Evolutionary conservation across 2,113 vertebrate species (phyloP).

Genomic region (Leuciscus idus): DNA sequence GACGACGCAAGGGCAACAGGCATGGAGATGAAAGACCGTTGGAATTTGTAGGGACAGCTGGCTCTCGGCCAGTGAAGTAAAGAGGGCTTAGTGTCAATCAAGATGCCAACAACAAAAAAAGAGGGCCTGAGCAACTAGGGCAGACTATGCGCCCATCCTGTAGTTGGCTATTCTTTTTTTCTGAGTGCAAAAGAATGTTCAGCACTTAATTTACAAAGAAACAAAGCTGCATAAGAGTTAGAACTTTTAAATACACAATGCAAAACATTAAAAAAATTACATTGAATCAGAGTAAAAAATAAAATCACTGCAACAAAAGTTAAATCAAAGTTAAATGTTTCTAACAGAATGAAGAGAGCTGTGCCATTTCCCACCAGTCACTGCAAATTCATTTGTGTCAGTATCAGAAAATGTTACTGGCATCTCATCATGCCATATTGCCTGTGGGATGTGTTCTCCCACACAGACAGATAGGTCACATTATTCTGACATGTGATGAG

Average conservation of each 20-base stretch:
- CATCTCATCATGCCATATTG: conserved; percentile 26
- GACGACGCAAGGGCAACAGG: conserved; percentile 19
- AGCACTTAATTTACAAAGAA: background rate
- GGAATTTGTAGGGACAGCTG: conserved; percentile 58
- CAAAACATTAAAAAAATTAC: background rate
- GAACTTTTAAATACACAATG: background rate
- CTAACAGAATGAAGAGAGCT: background rate
- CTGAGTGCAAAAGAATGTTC: background rate
- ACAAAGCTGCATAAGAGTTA: background rate
- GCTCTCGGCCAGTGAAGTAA: conserved; percentile 52
- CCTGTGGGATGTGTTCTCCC: conserved; percentile 22
- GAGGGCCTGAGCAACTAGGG: background rate
- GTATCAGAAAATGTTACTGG: conserved; percentile 24
- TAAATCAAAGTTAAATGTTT: background rate
- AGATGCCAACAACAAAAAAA: background rate
- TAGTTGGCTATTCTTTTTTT: background rate
- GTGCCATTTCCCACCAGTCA: background rate
- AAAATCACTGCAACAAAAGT: background rate
- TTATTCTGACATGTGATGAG: conserved; percentile 23
- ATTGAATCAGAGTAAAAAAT: background rate
- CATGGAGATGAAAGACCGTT: conserved; percentile 54
- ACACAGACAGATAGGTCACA: conserved; percentile 26
- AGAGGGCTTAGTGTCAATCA: conserved; percentile 58
- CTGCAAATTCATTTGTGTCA: background rate
- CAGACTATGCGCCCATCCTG: background rate